Percentiles rank a stretch among this genome's conserved stretches.
Conservation (phyloP, 64 coral and sea anemone genomes). For the Montipora capricornis region DNA sequence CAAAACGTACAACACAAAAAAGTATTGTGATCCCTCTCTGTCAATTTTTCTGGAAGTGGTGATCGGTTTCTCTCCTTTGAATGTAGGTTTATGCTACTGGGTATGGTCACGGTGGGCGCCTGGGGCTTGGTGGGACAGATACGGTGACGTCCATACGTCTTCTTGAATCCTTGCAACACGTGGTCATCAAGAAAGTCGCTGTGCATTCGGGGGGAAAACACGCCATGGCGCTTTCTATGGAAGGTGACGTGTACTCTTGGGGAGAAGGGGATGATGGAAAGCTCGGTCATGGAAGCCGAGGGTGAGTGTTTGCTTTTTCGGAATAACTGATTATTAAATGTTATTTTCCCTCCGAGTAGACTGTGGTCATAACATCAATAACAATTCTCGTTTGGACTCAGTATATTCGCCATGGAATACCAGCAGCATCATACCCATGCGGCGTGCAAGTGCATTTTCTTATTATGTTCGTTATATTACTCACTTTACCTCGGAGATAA, state of each 20-base stretch:
- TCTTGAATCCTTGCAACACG: slow-evolving; percentile 93
- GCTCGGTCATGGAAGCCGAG: slow-evolving; percentile 87
- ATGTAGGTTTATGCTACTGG: slow-evolving; percentile 93
- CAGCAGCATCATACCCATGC: too few relatives aligned
- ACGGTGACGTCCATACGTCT: slow-evolving; percentile 87
- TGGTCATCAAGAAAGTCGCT: slow-evolving; percentile 90
- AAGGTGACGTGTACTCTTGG: slow-evolving; percentile 95
- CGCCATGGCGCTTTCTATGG: slow-evolving; percentile 80
- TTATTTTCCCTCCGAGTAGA: too few relatives aligned
- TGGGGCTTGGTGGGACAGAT: slow-evolving; percentile 95
- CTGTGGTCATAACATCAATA: too few relatives aligned
- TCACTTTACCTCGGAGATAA: too few relatives aligned
- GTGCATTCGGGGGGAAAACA: slow-evolving; percentile 97
- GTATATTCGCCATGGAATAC: too few relatives aligned
- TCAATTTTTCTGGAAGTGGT: neutral
- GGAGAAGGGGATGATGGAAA: slow-evolving; percentile 95
- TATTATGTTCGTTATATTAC: too few relatives aligned
- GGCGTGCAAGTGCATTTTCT: too few relatives aligned
- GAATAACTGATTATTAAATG: too few relatives aligned
- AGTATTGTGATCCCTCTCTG: neutral
- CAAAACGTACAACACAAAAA: too few relatives aligned
- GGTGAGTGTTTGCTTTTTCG: slow-evolving; percentile 39
- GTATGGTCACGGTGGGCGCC: slow-evolving; percentile 92
- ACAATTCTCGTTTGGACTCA: too few relatives aligned
- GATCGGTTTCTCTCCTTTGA: neutral